phyloP scores from a whole-genome alignment of 2,113 vertebrate genomes.

The Myotis brandtii region DNA sequence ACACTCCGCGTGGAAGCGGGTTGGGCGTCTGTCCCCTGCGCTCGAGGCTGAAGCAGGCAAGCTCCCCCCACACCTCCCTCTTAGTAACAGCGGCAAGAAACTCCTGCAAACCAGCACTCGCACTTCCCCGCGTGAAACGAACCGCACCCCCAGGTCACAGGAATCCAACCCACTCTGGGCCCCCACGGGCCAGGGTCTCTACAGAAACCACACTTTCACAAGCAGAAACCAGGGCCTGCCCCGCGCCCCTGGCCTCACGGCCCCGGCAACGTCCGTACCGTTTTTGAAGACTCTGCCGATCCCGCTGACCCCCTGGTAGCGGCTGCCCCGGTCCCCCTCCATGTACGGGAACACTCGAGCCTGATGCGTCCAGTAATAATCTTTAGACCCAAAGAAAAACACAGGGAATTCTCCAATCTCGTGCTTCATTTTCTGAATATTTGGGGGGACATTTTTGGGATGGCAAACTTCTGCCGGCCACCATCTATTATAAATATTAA shows the following conservation, averaged over 20 bases:
- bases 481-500: slow-evolving; percentile 92
- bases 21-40: too few relatives aligned
- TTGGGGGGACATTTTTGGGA: slow-evolving; percentile 96
- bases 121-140: accelerated
- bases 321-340: slow-evolving; percentile 97
- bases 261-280: slow-evolving; percentile 83
- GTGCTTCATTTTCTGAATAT: slow-evolving; percentile 99
- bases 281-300: slow-evolving; percentile 99
- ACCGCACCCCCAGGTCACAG: too few relatives aligned
- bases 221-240: background rate
- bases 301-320: slow-evolving; percentile 92
- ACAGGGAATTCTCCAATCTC: slow-evolving; percentile 99
- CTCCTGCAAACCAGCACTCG: background rate
- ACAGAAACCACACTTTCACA: background rate
- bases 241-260: background rate
- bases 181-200: background rate
- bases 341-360: slow-evolving; percentile 98
- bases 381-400: slow-evolving; percentile 99
- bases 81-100: too few relatives aligned
- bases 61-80: too few relatives aligned
- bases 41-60: too few relatives aligned
- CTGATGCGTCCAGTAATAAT: slow-evolving; percentile 99
- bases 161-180: accelerated
- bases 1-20: too few relatives aligned
- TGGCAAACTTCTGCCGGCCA: slow-evolving; percentile 99